A percentile compares a stretch with the other conserved stretches of the same genome.
phyloP scores from a whole-genome alignment of 1,140 invertebrate species.

The Drosophila simulans region DNA sequence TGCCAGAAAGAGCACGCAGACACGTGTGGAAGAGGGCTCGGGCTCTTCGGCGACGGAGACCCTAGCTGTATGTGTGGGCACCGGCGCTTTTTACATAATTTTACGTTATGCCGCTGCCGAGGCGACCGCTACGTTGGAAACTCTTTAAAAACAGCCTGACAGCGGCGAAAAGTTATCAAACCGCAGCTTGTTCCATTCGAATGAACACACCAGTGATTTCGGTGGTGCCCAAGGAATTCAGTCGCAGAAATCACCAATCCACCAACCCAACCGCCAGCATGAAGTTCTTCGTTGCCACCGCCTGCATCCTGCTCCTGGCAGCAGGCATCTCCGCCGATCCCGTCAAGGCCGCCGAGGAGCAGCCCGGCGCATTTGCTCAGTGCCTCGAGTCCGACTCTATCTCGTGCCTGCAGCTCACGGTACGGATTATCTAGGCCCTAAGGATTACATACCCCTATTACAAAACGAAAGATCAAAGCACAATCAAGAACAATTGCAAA shows the following conservation, averaged over 20 bases:
- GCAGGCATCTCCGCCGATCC: slow-evolving; percentile 82
- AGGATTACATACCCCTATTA: slow-evolving; percentile 60
- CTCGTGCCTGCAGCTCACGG: slow-evolving; percentile 88
- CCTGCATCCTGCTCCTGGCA: slow-evolving; percentile 81
- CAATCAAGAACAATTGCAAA: slow-evolving; percentile 31
- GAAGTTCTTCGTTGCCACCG: slow-evolving; percentile 78
- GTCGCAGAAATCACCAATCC: slow-evolving; percentile 57
- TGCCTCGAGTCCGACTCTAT: slow-evolving; percentile 88
- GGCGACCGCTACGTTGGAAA: slow-evolving; percentile 80
- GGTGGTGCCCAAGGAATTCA: slow-evolving; percentile 76
- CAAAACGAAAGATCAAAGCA: slow-evolving; percentile 16
- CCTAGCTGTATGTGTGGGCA: slow-evolving; percentile 54
- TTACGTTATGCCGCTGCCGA: slow-evolving; percentile 73
- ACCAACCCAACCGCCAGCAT: slow-evolving; percentile 51
- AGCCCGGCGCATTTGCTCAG: slow-evolving; percentile 82
- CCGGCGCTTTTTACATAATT: slow-evolving; percentile 80
- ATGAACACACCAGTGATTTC: slow-evolving; percentile 84
- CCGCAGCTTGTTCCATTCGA: slow-evolving; percentile 85
- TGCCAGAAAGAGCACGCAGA: slow-evolving; percentile 28
- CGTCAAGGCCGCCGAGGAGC: slow-evolving; percentile 66
- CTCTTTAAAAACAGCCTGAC: slow-evolving; percentile 85
- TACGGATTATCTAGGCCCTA: slow-evolving; percentile 80
- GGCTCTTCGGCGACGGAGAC: slow-evolving; percentile 25
- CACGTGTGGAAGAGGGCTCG: slow-evolving; percentile 53
- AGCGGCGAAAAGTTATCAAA: slow-evolving; percentile 84